Conservation (phyloP, 1,140 invertebrate genomes). For the Nasonia giraulti region DNA sequence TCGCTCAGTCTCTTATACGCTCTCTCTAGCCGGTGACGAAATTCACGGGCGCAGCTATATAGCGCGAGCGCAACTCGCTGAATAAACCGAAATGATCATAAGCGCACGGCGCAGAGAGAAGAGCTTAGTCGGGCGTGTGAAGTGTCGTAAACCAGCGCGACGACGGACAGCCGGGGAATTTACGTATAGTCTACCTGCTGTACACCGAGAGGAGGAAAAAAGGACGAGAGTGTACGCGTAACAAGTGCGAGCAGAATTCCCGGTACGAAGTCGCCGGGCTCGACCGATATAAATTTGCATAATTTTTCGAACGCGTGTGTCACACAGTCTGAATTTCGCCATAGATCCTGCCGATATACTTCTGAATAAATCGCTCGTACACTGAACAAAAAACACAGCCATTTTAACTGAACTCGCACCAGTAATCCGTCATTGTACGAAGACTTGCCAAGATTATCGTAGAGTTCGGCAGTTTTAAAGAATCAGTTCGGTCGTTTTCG, state of each 20-base stretch:
- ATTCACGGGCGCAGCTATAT: slow-evolving; percentile 1
- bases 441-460: too few relatives aligned
- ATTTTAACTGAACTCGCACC: too few relatives aligned
- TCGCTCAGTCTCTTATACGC: not conserved
- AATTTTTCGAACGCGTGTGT: not conserved
- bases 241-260: not conserved
- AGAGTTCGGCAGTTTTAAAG: too few relatives aligned
- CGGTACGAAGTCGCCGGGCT: too few relatives aligned
- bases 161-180: not conserved
- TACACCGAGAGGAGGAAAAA: not conserved
- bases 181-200: not conserved
- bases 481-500: too few relatives aligned
- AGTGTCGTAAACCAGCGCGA: slow-evolving; percentile 16
- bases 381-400: too few relatives aligned
- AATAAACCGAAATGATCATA: slow-evolving; percentile 19
- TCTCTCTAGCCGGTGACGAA: not conserved
- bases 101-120: not conserved
- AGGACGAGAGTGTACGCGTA: not conserved
- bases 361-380: not conserved
- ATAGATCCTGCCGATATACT: not conserved
- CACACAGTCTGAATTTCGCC: not conserved
- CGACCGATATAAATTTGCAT: not conserved
- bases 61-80: too few relatives aligned
- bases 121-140: slow-evolving; percentile 26
- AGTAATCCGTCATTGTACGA: too few relatives aligned